Percentiles rank a stretch among this genome's conserved stretches.
These are phyloP conservation scores for Peromyscus maniculatus DNA, from an alignment of 2,113 vertebrate genomes.

Conservation along the genomic window DNA sequence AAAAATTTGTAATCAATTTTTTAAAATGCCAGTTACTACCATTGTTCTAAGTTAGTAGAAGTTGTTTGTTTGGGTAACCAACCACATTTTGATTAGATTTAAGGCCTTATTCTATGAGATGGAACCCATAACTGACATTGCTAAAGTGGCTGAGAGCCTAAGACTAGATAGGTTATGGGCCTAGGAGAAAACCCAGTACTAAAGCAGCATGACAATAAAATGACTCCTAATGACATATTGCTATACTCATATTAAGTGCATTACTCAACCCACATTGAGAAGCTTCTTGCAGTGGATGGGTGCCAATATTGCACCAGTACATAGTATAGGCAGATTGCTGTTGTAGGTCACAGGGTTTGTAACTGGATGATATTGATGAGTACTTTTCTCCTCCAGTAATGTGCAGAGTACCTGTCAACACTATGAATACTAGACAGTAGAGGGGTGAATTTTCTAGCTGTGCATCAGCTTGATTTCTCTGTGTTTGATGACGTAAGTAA, in stretches of 20 bases:
- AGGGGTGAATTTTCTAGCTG: background rate
- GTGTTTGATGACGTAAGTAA: background rate
- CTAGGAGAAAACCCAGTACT: background rate
- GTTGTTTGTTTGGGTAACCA: background rate
- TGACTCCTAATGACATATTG: background rate
- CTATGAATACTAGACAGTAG: background rate
- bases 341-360: background rate
- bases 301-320: too few species aligned
- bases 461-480: background rate
- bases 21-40: slow-evolving; percentile 57
- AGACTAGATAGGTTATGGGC: background rate
- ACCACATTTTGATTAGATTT: background rate
- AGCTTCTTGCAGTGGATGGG: background rate
- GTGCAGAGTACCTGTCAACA: background rate
- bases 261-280: background rate
- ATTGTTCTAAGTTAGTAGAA: slow-evolving; percentile 66
- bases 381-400: background rate
- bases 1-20: slow-evolving; percentile 52
- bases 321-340: background rate
- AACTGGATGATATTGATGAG: background rate
- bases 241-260: background rate
- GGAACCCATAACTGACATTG: background rate
- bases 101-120: background rate
- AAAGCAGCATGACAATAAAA: background rate
- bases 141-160: background rate